These are phyloP conservation scores for Epinotia demarniana DNA, from an alignment of 2,888 invertebrate genomes.

Conservation along the genomic window DNA sequence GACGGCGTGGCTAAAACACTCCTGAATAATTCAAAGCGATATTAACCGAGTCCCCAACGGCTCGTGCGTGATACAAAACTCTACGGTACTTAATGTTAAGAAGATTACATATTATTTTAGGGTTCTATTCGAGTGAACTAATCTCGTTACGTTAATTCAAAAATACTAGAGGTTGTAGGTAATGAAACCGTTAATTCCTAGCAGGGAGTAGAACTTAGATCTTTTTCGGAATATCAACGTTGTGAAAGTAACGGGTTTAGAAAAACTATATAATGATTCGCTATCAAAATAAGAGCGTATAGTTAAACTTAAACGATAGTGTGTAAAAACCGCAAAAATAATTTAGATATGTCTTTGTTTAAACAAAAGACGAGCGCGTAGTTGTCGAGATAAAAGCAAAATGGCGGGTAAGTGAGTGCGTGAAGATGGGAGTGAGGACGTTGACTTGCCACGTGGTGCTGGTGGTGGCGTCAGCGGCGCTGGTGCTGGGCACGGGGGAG, in stretches of 20 bases:
- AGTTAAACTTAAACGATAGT: not conserved
- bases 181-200: not conserved
- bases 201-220: not conserved
- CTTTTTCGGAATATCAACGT: not conserved
- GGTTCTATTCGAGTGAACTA: conserved; percentile 11
- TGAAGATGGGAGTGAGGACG: conserved; percentile 54
- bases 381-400: conserved; percentile 46
- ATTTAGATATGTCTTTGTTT: not conserved
- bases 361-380: conserved; percentile 11
- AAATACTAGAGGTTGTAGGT: not conserved
- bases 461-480: conserved; percentile 60
- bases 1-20: conserved; percentile 74
- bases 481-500: conserved; percentile 74
- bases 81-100: conserved; percentile 57
- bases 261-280: not conserved
- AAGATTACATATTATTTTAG: conserved; percentile 56
- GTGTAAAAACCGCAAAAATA: not conserved
- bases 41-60: conserved; percentile 70
- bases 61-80: conserved; percentile 59
- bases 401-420: conserved; percentile 52
- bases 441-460: conserved; percentile 61
- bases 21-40: conserved; percentile 80
- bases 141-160: not conserved
- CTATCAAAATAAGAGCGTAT: not conserved
- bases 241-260: not conserved